These are phyloP conservation scores for Synergus japonicus DNA, from an alignment of 2,888 invertebrate genomes.

Conservation along the genomic window DNA sequence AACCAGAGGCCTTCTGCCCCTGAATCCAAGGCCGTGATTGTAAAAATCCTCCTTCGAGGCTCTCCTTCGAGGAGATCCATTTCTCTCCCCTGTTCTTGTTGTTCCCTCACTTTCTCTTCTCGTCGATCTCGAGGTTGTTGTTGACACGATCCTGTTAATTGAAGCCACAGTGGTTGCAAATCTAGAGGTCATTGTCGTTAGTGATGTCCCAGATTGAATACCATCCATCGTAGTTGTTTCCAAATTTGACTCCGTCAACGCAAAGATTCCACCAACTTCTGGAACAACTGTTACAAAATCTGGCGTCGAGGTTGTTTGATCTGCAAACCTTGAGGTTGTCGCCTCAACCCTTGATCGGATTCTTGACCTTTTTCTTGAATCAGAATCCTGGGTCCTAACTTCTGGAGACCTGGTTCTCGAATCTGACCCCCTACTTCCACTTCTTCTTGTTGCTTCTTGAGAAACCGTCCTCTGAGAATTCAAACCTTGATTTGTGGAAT, in stretches of 20 bases:
- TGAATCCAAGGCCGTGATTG: conserved; percentile 70
- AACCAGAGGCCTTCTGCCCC: conserved; percentile 65
- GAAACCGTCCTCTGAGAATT: neutral
- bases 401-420: conserved; percentile 35
- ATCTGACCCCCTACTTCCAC: conserved; percentile 26
- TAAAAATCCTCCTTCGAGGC: conserved; percentile 68
- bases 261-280: conserved; percentile 31
- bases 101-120: conserved; percentile 51
- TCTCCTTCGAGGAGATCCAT: conserved; percentile 49
- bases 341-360: neutral
- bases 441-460: conserved; percentile 43
- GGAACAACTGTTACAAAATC: conserved; percentile 42
- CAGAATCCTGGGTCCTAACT: neutral
- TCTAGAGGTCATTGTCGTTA: conserved; percentile 14
- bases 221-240: neutral
- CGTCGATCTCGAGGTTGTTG: conserved; percentile 46
- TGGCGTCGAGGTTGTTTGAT: conserved; percentile 25
- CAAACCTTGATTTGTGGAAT: neutral
- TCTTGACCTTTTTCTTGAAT: conserved; percentile 42
- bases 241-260: conserved; percentile 42
- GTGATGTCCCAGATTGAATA: neutral
- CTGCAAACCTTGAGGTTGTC: neutral
- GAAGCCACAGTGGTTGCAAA: conserved; percentile 45
- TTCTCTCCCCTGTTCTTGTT: conserved; percentile 50
- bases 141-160: conserved; percentile 39